Conservation (phyloP, 2,797 vertebrate genomes). For the Periophthalmus magnuspinnatus region DNA sequence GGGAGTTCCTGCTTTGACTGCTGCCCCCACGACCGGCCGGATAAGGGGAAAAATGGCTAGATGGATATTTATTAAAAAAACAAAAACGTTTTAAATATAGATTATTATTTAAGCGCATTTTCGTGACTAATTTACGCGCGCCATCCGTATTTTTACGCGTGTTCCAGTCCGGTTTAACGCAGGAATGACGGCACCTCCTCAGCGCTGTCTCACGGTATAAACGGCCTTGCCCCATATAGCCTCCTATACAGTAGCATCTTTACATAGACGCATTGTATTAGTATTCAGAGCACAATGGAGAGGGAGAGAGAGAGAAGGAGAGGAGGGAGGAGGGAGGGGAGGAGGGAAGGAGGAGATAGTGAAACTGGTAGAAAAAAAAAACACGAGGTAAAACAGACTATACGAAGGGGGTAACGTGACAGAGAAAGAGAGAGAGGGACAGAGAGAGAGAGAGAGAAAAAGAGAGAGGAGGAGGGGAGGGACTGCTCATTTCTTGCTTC, state of each 20-base stretch:
- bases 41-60: no score
- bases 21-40: no score
- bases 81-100: no score
- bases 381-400: conserved; percentile 58
- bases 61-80: no score
- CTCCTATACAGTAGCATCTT: conserved; percentile 75
- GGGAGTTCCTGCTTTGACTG: no score
- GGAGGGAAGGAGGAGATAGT: conserved; percentile 51
- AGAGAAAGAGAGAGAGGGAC: conserved; percentile 51
- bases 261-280: conserved; percentile 73
- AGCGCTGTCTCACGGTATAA: no score
- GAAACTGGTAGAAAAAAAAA: conserved; percentile 69
- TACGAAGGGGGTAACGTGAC: conserved; percentile 58
- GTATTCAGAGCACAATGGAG: conserved; percentile 81
- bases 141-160: neutral
- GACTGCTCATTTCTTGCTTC: conserved; percentile 70
- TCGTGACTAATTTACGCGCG: neutral
- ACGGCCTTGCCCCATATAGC: conserved; percentile 56
- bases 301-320: conserved; percentile 28
- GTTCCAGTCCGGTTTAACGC: no score
- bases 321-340: conserved; percentile 25
- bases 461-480: conserved; percentile 43
- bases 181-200: neutral
- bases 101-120: no score
- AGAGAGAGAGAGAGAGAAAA: conserved; percentile 46